A percentile compares a stretch with the other conserved stretches of the same genome.
Evolutionary conservation across 1,140 invertebrate species (phyloP).

Genomic region (Vanessa atalanta): DNA sequence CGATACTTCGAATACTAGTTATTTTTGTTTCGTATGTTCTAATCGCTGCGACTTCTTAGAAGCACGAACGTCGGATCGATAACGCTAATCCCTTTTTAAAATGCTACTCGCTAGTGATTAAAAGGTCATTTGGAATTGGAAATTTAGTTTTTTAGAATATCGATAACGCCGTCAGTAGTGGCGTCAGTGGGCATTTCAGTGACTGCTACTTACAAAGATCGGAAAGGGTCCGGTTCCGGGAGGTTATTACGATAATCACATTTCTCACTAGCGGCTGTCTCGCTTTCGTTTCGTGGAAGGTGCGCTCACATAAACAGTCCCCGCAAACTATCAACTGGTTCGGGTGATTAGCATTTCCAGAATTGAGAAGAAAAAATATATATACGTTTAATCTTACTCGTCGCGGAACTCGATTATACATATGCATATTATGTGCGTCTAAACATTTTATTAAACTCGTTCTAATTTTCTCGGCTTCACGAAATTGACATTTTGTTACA

Average conservation of each 20-base stretch:
- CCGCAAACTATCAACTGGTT: constrained; percentile 74
- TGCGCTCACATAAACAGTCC: constrained; percentile 55
- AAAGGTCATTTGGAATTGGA: constrained; percentile 30
- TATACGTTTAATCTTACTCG: constrained; percentile 2
- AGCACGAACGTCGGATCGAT: constrained; percentile 30
- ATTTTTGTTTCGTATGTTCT: constrained; percentile 29
- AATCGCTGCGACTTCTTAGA: constrained; percentile 44
- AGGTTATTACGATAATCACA: constrained; percentile 77
- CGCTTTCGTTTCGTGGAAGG: constrained; percentile 76
- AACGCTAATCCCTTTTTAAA: constrained; percentile 37
- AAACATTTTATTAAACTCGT: constrained; percentile 5
- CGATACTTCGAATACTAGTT: constrained; percentile 28
- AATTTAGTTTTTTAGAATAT: constrained; percentile 10
- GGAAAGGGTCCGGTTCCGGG: constrained; percentile 52
- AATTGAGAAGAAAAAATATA: constrained; percentile 49
- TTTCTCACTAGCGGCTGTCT: constrained; percentile 73
- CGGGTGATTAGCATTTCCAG: constrained; percentile 74
- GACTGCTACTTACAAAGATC: constrained; percentile 36
- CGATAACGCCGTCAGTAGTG: background rate
- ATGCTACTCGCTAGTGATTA: constrained; percentile 34
- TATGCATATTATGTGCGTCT: background rate
- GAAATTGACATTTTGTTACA: constrained; percentile 6
- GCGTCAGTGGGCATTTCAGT: constrained; percentile 6
- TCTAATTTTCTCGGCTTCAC: constrained; percentile 4
- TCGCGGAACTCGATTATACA: constrained; percentile 2